These are phyloP conservation scores for Neomicropteryx cornuta DNA, from an alignment of 1,140 invertebrate species.

Conservation along the genomic window DNA sequence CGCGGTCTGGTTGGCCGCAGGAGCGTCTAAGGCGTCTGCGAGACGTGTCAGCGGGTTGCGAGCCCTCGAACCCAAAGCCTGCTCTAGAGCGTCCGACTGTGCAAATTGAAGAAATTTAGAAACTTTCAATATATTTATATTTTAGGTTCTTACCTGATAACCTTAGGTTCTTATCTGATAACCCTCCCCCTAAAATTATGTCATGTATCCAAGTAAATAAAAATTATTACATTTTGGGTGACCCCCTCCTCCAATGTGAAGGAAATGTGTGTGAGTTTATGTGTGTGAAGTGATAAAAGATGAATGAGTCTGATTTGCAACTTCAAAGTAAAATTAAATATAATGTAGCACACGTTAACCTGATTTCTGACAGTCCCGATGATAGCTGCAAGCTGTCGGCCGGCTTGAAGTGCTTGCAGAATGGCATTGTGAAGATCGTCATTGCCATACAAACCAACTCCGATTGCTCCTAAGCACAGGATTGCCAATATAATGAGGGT, in stretches of 20 bases:
- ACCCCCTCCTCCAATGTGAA: too few relatives aligned
- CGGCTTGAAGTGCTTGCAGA: constrained; percentile 64
- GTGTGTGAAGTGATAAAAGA: too few relatives aligned
- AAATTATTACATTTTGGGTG: too few relatives aligned
- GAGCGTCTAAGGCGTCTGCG: constrained; percentile 60
- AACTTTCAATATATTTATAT: too few relatives aligned
- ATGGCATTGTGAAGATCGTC: constrained; percentile 87
- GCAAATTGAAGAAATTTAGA: constrained; percentile 8
- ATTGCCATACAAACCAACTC: constrained; percentile 83
- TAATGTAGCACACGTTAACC: too few relatives aligned
- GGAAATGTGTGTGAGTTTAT: too few relatives aligned
- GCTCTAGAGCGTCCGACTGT: constrained; percentile 44
- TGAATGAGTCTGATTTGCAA: too few relatives aligned
- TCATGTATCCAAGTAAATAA: too few relatives aligned
- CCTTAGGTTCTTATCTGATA: too few relatives aligned
- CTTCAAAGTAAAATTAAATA: too few relatives aligned
- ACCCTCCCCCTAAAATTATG: too few relatives aligned
- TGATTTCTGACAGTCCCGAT: constrained; percentile 67
- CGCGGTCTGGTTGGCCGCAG: constrained; percentile 62
- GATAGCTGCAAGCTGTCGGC: constrained; percentile 63
- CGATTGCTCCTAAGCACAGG: constrained; percentile 67
- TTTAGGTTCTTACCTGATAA: too few relatives aligned
- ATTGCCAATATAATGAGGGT: constrained; percentile 74
- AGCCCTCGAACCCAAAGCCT: constrained; percentile 54
- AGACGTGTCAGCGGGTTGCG: constrained; percentile 55